phyloP scores from a whole-genome alignment of 2,113 vertebrate genomes.

The Ictalurus furcatus region DNA sequence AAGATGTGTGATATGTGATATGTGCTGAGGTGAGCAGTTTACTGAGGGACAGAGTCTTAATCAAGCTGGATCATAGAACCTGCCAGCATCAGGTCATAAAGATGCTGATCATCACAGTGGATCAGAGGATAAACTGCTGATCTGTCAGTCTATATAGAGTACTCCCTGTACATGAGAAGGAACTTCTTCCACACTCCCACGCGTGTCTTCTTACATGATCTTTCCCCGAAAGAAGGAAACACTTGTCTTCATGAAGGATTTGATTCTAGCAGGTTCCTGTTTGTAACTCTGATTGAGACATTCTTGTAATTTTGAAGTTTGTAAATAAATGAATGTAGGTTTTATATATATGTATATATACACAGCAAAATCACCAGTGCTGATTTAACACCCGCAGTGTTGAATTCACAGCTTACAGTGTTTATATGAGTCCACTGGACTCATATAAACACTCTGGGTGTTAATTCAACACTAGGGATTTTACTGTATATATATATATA shows the following conservation, averaged over 20 bases:
- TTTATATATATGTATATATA: too few species aligned
- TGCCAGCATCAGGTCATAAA: constrained; percentile 24
- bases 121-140: constrained; percentile 26
- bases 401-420: too few species aligned
- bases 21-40: constrained; percentile 25
- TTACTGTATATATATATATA: too few species aligned
- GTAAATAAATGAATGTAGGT: neutral
- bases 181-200: neutral
- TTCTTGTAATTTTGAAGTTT: neutral
- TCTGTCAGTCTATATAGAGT: neutral
- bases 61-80: neutral
- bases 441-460: too few species aligned
- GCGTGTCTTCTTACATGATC: neutral
- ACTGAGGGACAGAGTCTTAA: neutral
- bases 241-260: neutral
- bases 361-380: too few species aligned
- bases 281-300: neutral
- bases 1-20: neutral
- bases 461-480: too few species aligned
- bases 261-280: neutral
- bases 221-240: neutral
- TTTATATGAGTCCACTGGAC: too few species aligned
- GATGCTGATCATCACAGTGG: constrained; percentile 14
- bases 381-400: too few species aligned
- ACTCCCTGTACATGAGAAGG: neutral